Base-by-base conservation (phyloP, 2,888 invertebrate genomes). In the Limnephilus lunatus region DNA sequence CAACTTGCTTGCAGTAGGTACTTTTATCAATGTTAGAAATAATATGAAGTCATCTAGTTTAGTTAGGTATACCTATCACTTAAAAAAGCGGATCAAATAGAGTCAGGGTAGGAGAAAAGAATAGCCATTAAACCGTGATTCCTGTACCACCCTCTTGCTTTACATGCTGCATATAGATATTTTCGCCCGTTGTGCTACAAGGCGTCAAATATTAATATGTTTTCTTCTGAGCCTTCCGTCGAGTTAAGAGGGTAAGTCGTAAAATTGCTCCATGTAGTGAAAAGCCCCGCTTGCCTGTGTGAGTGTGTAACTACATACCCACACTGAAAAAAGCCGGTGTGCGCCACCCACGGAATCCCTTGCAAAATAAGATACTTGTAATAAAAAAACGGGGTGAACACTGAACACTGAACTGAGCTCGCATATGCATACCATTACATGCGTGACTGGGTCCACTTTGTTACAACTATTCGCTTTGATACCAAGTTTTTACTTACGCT, bases 181-280 rank as follows among this genome's bases (percentile, higher is more conserved):
- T 82, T 88, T 90, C 86, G 92, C 90, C 53, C 89, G 68, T 90
- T 85, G 83, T 48, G 81, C 85, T 86, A 80, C 83, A 87, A 90
- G 86, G 88, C 92, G 91, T 93, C 93, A 93, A 92, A 93, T 93
- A 93, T 93, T 93, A 93, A 93, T 91, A 92, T 93, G 93, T 93
- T 93, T 92, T 93, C 91, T 89, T 90, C 89, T 90, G 68, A 87
- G 85, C 81, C 48, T 86, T 89, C 48, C 90, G 91, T 89, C 91
- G 90, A 92, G 90, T 91, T 90, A 93, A 93, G 92, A 91, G 93
- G 91, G 81, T 81, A 89, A 82, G 89, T 92, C 93, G 88, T 93
- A 91, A 93, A 93, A 91, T 81, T 89, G 90, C 53, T 80, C 68
- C 91, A 31, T 82, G 82, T 83, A 88, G 91, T 31, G 91, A 30